Evolutionary conservation across 2,113 vertebrate genomes (phyloP), one percentile per base, ranked within the genome.

Genomic region (Mormyrus iriodes): DNA sequence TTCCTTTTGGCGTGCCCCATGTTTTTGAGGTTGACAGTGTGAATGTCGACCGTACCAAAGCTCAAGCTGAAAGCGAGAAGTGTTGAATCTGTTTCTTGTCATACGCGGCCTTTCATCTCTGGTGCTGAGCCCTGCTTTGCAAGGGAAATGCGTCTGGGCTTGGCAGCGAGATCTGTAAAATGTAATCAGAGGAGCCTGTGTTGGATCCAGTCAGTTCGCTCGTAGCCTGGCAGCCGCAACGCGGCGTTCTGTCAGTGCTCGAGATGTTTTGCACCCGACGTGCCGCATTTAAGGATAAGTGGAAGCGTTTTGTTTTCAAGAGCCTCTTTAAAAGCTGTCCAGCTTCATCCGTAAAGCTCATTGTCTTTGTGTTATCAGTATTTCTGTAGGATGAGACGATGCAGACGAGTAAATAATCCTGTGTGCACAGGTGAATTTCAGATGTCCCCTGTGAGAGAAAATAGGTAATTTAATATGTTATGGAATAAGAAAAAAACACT

Each of bases 161-260:
- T 93, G 94, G 93, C 94, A 94, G 93, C 88, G 92, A 90, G 92
- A 93, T 94, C 91, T 93, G 93, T 94, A 93, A 93, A 94, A 92
- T 92, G 91, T 94, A 94, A 94, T 94, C 94, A 92, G 93, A 93
- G 89, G 92, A 89, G 89, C 91, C 87, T 65, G 90, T 89, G 91
- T 92, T 91, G 92, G 91, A 92, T 91, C 91, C 91, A 91, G 90
- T 94, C 93, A 90, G 92, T 91, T 92, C 91, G 88, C 91, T 91
- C 90, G 58, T 91, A 91, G 89, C 91, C 89, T 93, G 92, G 93
- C 93, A 90, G 91, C 90, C 90, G 86, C 92, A 90, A 90, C 88
- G 87, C 90, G 91, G 90, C 91, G 85, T 90, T 89, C 94, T 94
- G 93, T 94, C 93, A 93, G 90, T 52, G 90, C 90, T 92, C 89